phyloP scores from a whole-genome alignment of 2,888 invertebrate genomes.

The Ormia ochracea region DNA sequence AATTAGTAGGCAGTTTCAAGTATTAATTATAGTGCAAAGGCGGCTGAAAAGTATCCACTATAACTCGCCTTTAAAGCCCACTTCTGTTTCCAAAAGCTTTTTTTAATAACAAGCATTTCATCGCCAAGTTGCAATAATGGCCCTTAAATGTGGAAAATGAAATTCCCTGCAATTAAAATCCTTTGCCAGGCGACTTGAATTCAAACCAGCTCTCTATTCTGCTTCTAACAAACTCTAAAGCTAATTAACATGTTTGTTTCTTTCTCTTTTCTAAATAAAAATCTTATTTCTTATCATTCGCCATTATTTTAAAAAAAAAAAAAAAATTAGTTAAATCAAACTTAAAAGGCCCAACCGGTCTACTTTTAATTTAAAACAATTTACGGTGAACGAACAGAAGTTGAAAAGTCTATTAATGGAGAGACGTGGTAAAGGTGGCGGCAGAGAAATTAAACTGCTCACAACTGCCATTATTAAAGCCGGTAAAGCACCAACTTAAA shows the following conservation, averaged over 20 bases:
- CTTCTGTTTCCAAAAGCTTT: no score
- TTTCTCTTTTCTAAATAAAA: neutral
- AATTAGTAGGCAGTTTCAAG: no score
- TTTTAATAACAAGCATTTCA: no score
- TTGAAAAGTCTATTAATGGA: slow-evolving; percentile 33
- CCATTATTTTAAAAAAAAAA: neutral
- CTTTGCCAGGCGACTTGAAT: no score
- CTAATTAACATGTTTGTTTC: neutral
- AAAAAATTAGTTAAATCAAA: neutral
- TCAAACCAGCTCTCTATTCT: no score
- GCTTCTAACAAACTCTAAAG: neutral
- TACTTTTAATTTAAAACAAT: slow-evolving; percentile 42
- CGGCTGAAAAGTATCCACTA: no score
- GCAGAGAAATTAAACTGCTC: slow-evolving; percentile 11
- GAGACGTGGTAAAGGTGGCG: neutral
- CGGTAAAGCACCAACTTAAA: slow-evolving; percentile 50
- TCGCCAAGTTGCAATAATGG: no score
- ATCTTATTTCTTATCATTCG: neutral
- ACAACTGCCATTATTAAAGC: slow-evolving; percentile 41
- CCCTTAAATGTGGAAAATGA: no score
- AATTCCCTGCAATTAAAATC: no score
- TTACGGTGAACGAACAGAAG: slow-evolving; percentile 47
- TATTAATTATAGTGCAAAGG: no score
- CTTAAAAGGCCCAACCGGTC: slow-evolving; percentile 30
- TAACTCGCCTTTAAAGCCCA: no score